Evolutionary conservation across 2,113 vertebrate genomes (phyloP).

Genomic region (Stegostoma tigrinum): DNA sequence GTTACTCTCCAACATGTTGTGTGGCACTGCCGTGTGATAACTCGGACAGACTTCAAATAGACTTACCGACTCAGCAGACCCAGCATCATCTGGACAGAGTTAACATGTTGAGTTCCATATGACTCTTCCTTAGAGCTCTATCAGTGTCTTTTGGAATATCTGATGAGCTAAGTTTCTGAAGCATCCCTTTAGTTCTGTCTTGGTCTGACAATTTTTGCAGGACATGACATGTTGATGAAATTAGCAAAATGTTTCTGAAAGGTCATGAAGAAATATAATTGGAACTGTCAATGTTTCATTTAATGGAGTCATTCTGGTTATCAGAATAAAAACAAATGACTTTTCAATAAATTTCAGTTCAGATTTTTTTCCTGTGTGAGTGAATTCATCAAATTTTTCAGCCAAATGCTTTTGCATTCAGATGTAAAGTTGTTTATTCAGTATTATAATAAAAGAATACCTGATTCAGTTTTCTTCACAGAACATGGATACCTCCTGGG

Average conservation of each 20-base stretch:
- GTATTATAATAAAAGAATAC: not conserved
- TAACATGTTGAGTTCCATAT: no score
- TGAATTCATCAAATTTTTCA: not conserved
- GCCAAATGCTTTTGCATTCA: not conserved
- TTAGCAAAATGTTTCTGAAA: not conserved
- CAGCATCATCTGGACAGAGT: no score
- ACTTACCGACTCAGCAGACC: no score
- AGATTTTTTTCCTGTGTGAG: not conserved
- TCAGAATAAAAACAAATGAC: not conserved
- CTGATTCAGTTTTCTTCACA: constrained; percentile 12
- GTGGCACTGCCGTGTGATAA: no score
- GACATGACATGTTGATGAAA: not conserved
- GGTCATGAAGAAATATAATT: not conserved
- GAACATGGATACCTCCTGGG: not conserved
- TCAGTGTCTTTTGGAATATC: not conserved
- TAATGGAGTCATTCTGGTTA: not conserved
- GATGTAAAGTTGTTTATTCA: not conserved
- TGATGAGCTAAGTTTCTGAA: not conserved
- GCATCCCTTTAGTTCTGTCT: not conserved
- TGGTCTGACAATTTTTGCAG: not conserved
- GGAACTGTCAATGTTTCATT: not conserved
- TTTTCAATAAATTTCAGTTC: not conserved
- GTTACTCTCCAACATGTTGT: no score
- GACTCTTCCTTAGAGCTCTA: not conserved
- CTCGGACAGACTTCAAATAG: no score